Evolutionary conservation across 2,888 invertebrate species (phyloP), one percentile per base, ranked within the genome.

Genomic region (Andrena flavipes): DNA sequence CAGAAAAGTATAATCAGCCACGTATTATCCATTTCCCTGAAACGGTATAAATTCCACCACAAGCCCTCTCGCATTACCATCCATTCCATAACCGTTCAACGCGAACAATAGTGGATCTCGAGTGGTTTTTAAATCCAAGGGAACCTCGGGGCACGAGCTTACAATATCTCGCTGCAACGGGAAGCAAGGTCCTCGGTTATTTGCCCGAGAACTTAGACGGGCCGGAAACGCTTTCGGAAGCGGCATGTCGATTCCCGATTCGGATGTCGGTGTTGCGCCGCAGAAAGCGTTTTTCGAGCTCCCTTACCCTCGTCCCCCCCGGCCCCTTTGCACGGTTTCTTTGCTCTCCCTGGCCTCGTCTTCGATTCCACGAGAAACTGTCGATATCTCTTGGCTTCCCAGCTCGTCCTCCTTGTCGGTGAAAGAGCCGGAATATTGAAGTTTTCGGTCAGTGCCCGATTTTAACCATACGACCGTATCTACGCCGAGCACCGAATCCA

Each of bases 391-490:
- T 81, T 68, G 75, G 70, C 80, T 76, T 56, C 23, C 77, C 68
- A 71, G 63, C 76, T 59, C 74, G 73, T 69, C 67, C 83, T 76
- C 76, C 42, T 67, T 74, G 75, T 68, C 80, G 77, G 79, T 80
- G 85, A 85, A 88, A 86, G 85, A 87, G 76, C 88, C 80, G 86
- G 89, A 91, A 91, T 91, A 91, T 91, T 91, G 90, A 91, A 91
- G 89, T 91, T 91, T 90, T 91, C 90, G 90, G 91, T 91, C 90
- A 91, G 90, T 88, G 88, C 90, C 74, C 89, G 88, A 89, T 90
- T 91, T 90, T 88, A 90, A 90, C 89, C 90, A 84, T 90, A 89
- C 90, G 79, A 73, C 62, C 84, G 71, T 83, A 86, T 82, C 82
- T 78, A 68, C 29, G 60, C 49, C 29, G 64, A 30, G 59, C 65